phyloP scores from a whole-genome alignment of 2,797 vertebrate genomes.

The Bovichtus variegatus region DNA sequence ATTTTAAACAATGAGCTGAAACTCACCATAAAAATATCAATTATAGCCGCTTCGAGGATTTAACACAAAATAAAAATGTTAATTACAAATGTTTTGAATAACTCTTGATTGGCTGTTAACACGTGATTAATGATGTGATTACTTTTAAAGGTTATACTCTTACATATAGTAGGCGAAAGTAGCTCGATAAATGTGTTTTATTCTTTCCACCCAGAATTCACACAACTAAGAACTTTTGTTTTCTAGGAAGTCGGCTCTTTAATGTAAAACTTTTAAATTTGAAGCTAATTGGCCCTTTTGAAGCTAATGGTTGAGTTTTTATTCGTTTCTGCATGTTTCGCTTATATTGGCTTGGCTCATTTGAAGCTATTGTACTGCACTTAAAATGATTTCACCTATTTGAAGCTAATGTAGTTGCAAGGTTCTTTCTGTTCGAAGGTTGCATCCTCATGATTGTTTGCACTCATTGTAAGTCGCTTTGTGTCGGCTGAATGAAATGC shows the following conservation, averaged over 20 bases:
- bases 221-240: background rate
- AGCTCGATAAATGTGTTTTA: background rate
- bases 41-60: background rate
- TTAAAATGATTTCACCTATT: no score
- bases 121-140: background rate
- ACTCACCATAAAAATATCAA: background rate
- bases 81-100: background rate
- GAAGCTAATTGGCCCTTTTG: no score
- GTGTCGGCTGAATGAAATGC: no score
- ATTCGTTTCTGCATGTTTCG: no score
- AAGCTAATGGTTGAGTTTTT: no score
- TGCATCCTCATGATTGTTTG: no score
- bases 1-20: background rate
- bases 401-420: no score
- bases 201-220: constrained; percentile 4
- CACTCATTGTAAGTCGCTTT: no score
- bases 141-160: constrained; percentile 1
- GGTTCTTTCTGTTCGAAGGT: no score
- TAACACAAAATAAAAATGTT: background rate
- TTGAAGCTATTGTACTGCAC: no score
- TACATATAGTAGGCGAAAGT: no score
- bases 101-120: constrained; percentile 3
- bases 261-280: background rate
- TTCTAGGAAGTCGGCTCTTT: background rate
- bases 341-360: no score